Evolutionary conservation across 2,113 vertebrate genomes (phyloP), one percentile per base, ranked within the genome.

Genomic region (Fregata magnificens): DNA sequence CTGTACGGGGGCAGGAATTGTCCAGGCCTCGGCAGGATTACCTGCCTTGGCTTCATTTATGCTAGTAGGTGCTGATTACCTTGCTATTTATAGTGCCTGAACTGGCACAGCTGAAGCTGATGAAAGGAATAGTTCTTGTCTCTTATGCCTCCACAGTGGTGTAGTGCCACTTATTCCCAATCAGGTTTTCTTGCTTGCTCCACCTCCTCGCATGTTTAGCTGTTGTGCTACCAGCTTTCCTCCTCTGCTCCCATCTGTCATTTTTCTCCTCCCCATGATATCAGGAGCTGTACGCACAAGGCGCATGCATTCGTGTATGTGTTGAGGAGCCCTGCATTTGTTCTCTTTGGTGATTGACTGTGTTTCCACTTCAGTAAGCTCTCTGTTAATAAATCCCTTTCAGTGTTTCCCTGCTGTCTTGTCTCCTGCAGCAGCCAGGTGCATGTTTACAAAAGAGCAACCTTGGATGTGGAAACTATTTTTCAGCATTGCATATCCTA

Each of bases 161-260:
- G 62, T 56, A 52, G 45, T 38, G 47, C 81, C 20, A 15, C 53
- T 82, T 62, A n/a, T 24, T 85, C 84, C 86, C 81, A 73, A 4
- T 56, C 21, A 17, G 47, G 16, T 70, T 89, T 72, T 36, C 77
- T 89, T 94, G 73, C 70, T 93, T 70, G 22, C 5, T 84, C 65
- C 95, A 82, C 82, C 72, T 94, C 88, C 82, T 96, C 45, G 6
- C 36, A 15, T 26, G 25, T 11, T 87, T 36, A 91, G 73, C 88
- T 91, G 86, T 50, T 34, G 1, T 65, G 70, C 40, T 52, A 67
- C 69, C 73, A 72, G 90, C 73, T 91, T 63, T 67, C 70, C 77
- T 95, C 55, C 82, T 38, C 72, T 92, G 80, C 52, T 93, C 21
- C 84, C 80, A 77, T 90, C 84, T 95, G 82, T 74, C 90, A 31